Evolutionary conservation across 2,113 vertebrate genomes (phyloP), one percentile per base, ranked within the genome.

Genomic region (Probosciger aterrimus): DNA sequence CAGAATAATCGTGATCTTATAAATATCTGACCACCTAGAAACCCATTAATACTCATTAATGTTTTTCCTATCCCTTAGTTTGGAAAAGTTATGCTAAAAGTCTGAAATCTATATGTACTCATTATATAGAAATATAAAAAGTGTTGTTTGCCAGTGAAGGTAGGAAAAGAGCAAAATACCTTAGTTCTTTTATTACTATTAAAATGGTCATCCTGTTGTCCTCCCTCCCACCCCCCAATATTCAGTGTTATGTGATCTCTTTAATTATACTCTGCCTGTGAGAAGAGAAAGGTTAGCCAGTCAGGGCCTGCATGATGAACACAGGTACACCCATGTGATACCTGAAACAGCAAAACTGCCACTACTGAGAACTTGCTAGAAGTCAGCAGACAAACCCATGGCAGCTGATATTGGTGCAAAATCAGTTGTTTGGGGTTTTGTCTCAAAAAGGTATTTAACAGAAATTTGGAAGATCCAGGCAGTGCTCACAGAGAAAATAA

Each of bases 281-380:
- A 30, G 0, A 2, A 44, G 57, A 28, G 46, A 33, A 24, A 22
- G 17, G 24, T 46, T 22, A 41, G 31, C 46, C 7, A 25, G 37
- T 64, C 33, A 33, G 9, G 69, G 44, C 31, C n/a, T 4, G 1
- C 2, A 4, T 1, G 3, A 9, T 30, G 43, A 33, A 2, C 53
- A 16, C 5, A 22, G 46, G 25, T 24, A 25, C 57, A 49, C 17
- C 17, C 39, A 4, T 13, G 41, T 24, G 23, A 11, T 2, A 18
- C 33, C 39, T 11, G 27, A 24, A 47, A 23, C 23, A 67, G 43
- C 46, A 63, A 46, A 67, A 14, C 43, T 33, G 24, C 44, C 22
- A 4, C 69, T 19, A 4, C 30, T n/a, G 33, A 55, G 78, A 27
- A 4, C 11, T 78, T 50, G 4, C 4, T 33, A 44, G 37, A 46